Evolutionary conservation across 2,888 invertebrate species (phyloP), one percentile per base, ranked within the genome.

Genomic region (Acrobasis consociella): DNA sequence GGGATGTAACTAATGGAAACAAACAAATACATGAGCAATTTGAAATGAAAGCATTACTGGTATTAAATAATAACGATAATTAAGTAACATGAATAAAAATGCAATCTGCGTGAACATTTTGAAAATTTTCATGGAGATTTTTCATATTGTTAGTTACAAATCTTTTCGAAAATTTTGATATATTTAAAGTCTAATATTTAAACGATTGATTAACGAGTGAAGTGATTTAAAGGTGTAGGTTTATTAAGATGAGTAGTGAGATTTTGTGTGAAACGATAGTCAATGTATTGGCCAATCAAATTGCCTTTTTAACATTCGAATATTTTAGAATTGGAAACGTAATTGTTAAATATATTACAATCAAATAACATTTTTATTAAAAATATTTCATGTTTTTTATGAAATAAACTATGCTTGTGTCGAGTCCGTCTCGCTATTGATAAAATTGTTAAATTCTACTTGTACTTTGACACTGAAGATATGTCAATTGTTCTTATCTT

Each of bases 301-400:
- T 82, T 87, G 86, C 87, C 88, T 87, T 89, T 81, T 72, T 71
- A 75, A 75, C 73, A 74, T 80, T 73, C 69, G 71, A 74, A 82
- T 75, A 64, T 73, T 78, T 74, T 79, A 74, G 76, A 71, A 71
- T 72, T 69, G 9, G 70, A 71, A 71, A 73, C 67, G 71, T 68
- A 49, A 77, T 72, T 78, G 77, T 84, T 83, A 79, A 75, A 72
- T 60, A 56, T 49, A 72, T 72, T 74, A 72, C 31, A 76, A 72
- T 67, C 67, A 70, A 73, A 58, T 68, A 71, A 69, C 59, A 55
- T 72, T 78, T 74, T 73, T 76, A 74, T 72, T 66, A 66, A 73
- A 76, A 77, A 78, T 74, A 72, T 76, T 75, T 62, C 69, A 68
- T 66, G 65, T 69, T 72, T 69, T 68, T 64, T 60, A 76, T 72